phyloP scores from a whole-genome alignment of 2,888 invertebrate genomes.

The Scelioninae gen. 1 region DNA sequence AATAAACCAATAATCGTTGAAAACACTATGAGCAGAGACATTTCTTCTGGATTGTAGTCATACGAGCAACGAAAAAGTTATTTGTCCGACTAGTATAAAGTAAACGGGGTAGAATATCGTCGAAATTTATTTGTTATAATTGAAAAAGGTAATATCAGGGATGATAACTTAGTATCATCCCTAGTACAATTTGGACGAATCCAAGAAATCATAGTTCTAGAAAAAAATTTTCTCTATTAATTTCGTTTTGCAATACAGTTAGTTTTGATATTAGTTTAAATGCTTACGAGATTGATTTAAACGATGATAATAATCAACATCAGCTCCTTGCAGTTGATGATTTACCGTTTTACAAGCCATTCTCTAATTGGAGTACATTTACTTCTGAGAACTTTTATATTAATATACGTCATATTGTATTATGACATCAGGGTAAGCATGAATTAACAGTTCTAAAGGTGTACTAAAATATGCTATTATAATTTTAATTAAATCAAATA shows the following conservation, averaged over 20 bases:
- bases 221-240: conserved; percentile 32
- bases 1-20: too few species aligned
- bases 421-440: background rate
- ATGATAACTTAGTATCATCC: conserved; percentile 22
- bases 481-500: too few species aligned
- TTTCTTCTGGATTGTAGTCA: too few species aligned
- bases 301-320: background rate
- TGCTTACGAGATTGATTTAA: conserved; percentile 31
- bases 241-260: conserved; percentile 27
- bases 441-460: too few species aligned
- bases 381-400: conserved; percentile 32
- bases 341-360: conserved; percentile 48
- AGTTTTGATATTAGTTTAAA: conserved; percentile 36
- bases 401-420: conserved; percentile 46
- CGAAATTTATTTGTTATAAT: conserved; percentile 41
- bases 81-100: background rate
- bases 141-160: background rate
- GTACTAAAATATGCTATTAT: too few species aligned
- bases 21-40: too few species aligned
- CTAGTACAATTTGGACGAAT: conserved; percentile 55
- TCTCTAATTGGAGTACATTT: conserved; percentile 33
- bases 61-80: too few species aligned
- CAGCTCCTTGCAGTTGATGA: conserved; percentile 5
- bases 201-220: conserved; percentile 23
- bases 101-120: conserved; percentile 32